phyloP scores from a whole-genome alignment of 2,113 vertebrate genomes.

The Tor tambroides region DNA sequence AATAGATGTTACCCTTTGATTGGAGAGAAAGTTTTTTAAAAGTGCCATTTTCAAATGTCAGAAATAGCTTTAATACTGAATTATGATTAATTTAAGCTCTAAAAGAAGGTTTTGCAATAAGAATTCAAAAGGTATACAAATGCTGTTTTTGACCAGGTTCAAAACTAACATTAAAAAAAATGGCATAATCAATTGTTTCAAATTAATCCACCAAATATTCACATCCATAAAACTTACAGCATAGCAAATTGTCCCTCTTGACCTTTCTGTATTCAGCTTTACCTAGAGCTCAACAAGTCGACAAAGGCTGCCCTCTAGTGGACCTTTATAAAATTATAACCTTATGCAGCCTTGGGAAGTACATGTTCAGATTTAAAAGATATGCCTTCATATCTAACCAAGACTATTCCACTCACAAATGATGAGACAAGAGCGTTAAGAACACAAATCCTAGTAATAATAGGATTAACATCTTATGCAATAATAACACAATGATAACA shows the following conservation, averaged over 20 bases:
- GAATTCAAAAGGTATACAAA: background rate
- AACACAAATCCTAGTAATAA: background rate
- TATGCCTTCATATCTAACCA: background rate
- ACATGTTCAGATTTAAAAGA: background rate
- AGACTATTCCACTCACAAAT: background rate
- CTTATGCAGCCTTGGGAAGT: background rate
- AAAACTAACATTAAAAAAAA: background rate
- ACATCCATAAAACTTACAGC: background rate
- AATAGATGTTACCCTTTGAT: background rate
- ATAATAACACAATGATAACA: background rate
- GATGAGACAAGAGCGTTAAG: background rate
- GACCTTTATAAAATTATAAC: background rate
- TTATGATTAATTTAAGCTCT: background rate
- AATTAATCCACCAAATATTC: background rate
- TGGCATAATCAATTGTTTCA: background rate
- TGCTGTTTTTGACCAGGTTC: background rate
- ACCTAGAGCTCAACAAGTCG: background rate
- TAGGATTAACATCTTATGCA: background rate
- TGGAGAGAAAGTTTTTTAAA: background rate
- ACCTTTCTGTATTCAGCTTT: background rate
- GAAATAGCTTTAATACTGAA: background rate
- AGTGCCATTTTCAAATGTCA: background rate
- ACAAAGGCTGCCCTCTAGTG: conserved; percentile 46
- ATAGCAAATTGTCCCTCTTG: background rate
- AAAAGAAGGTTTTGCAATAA: background rate